A percentile compares a stretch with the other conserved stretches of the same genome.
These are phyloP conservation scores for Drosophila virilis DNA, from an alignment of 1,140 invertebrate species.

Conservation along the genomic window DNA sequence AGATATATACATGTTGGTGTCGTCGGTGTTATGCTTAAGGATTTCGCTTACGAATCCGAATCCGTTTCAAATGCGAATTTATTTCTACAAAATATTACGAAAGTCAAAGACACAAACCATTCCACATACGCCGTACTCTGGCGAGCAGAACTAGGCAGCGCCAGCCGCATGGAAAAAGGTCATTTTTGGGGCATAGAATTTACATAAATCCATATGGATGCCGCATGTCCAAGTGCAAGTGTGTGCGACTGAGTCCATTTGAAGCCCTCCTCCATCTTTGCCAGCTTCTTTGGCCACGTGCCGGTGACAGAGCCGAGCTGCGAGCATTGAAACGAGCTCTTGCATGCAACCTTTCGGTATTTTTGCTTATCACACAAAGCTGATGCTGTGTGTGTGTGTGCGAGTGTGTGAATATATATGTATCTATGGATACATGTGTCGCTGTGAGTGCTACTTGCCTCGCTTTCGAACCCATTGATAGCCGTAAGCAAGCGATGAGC, in stretches of 20 bases:
- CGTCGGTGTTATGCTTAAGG: conserved; percentile 71
- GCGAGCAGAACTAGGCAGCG: conserved; percentile 7
- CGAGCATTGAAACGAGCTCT: conserved; percentile 30
- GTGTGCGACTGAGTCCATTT: conserved; percentile 62
- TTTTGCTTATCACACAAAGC: conserved; percentile 41
- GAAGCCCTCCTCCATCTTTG: conserved; percentile 40
- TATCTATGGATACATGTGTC: conserved; percentile 20
- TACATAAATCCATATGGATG: conserved; percentile 84
- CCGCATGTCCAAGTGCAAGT: conserved; percentile 40
- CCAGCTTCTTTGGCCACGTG: conserved; percentile 50
- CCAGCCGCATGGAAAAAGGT: conserved; percentile 71
- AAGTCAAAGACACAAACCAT: conserved; percentile 76
- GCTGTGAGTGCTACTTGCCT: conserved; percentile 22
- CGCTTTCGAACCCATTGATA: conserved; percentile 65
- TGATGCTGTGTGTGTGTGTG: conserved; percentile 10
- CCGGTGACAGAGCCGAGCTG: conserved; percentile 36
- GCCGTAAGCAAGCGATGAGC: conserved; percentile 37
- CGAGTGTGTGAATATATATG: conserved; percentile 16
- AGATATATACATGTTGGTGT: conserved; percentile 45
- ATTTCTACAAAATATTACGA: conserved; percentile 83
- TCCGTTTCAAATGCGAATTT: conserved; percentile 84
- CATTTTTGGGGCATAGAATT: conserved; percentile 82
- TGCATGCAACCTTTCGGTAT: conserved; percentile 54
- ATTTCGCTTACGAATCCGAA: conserved; percentile 80
- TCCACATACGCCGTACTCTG: conserved; percentile 10